Evolutionary conservation across 2,113 vertebrate species (phyloP), one percentile per base, ranked within the genome.

Genomic region (Mirza zaza): DNA sequence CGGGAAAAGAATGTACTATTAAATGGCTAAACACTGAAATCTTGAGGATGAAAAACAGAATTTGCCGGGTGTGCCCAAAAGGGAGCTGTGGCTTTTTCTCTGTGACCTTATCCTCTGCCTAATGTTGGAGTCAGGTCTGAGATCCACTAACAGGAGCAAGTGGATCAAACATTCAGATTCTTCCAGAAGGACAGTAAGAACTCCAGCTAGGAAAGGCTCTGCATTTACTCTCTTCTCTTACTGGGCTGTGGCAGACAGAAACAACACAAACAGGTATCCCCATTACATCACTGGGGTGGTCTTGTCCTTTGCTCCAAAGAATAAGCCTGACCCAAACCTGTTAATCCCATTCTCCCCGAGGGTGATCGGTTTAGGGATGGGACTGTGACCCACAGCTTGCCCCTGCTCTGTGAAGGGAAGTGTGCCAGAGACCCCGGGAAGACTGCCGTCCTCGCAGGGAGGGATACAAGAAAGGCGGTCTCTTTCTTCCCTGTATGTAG

Each of bases 181-280:
- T 97, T 90, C 90, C 57, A 57, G 89, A 95, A n/a, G n/a, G 34
- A 84, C n/a, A 81, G 36, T n/a, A 50, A 83, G 36, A 73, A 76
- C 79, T 90, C 45, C 77, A 98, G 68, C 81, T 89, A 76, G 93
- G 94, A 93, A 97, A 97, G 73, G 81, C 90, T 83, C 36, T 65
- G 76, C 48, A 93, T 97, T 97, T 65, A 94, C 96, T 95, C 76
- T 71, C 94, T 96, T 98, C 76, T 96, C 71, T 90, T 97, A 90
- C 95, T 97, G 96, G 90, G 91, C 95, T 95, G 90, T 90, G 93
- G 73, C 39, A 94, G 94, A 98, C 97, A 39, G 52, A 84, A 73
- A 77, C 8, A 17, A 27, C 34, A 42, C 23, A 55, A 23, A 61
- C 32, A 65, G 17, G 36, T 13, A 61, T 27, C 11, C 11, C 20